A percentile compares a stretch with the other conserved stretches of the same genome.
Evolutionary conservation across 1,140 invertebrate genomes (phyloP).

Genomic region (Drosophila pseudoananassae): DNA sequence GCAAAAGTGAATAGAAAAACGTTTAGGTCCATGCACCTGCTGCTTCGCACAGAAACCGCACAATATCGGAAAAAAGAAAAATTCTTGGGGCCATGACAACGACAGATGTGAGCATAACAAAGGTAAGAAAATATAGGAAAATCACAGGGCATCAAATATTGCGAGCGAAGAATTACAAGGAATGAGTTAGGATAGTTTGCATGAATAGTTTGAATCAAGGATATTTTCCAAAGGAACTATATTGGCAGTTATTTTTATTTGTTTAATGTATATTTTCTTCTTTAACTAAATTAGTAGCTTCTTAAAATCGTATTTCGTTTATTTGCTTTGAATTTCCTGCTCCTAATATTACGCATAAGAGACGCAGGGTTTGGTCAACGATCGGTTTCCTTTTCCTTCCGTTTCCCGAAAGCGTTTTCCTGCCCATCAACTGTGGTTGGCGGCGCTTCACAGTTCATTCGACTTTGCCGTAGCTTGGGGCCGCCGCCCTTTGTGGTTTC

Average conservation of each 20-base stretch:
- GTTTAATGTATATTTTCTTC: not conserved
- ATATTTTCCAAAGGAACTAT: no score
- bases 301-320: not conserved
- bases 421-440: constrained; percentile 44
- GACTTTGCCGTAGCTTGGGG: not conserved
- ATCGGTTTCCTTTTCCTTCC: constrained; percentile 3
- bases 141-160: not conserved
- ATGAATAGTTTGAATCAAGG: no score
- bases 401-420: constrained; percentile 33
- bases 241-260: no score
- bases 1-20: constrained; percentile 49
- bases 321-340: not conserved
- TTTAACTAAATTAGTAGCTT: not conserved
- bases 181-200: not conserved
- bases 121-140: constrained; percentile 1
- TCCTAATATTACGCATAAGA: not conserved
- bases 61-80: constrained; percentile 27
- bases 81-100: constrained; percentile 21
- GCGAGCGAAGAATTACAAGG: not conserved
- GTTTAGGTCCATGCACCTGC: constrained; percentile 63
- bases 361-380: constrained; percentile 4
- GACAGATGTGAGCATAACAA: constrained; percentile 28
- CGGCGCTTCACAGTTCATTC: constrained; percentile 26
- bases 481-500: constrained; percentile 20
- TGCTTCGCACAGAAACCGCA: constrained; percentile 56